phyloP scores from a whole-genome alignment of 2,888 invertebrate genomes.

The Tigriopus californicus region DNA sequence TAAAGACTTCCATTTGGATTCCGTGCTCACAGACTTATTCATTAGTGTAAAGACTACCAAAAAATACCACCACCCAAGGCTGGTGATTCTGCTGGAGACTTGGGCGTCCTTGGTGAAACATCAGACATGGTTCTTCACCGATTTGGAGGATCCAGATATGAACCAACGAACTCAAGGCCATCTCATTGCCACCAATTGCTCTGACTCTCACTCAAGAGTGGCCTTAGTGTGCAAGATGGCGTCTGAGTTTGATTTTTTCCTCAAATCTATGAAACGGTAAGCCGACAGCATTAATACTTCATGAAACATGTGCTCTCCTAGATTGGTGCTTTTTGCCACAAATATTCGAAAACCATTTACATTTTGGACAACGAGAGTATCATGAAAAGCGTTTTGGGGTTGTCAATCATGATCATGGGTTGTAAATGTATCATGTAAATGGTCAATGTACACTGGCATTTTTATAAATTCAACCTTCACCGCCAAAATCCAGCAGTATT shows the following conservation, averaged over 20 bases:
- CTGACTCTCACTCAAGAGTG: not conserved
- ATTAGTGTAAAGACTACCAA: conserved; percentile 88
- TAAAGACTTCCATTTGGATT: not conserved
- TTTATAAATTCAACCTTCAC: too few relatives aligned
- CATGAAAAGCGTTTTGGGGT: too few relatives aligned
- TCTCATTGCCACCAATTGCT: not conserved
- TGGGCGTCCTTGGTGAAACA: conserved; percentile 84
- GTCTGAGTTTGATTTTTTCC: conserved; percentile 10
- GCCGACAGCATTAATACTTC: too few relatives aligned
- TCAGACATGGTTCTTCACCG: conserved; percentile 31
- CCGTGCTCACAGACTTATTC: conserved; percentile 66
- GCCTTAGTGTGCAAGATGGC: conserved; percentile 8
- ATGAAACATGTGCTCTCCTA: too few relatives aligned
- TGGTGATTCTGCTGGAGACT: conserved; percentile 73
- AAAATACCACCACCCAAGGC: conserved; percentile 60
- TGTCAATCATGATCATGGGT: too few relatives aligned
- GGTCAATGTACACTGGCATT: too few relatives aligned
- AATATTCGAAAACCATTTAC: too few relatives aligned
- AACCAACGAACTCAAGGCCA: not conserved
- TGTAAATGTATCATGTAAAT: too few relatives aligned
- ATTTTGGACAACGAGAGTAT: too few relatives aligned
- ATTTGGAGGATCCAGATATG: not conserved
- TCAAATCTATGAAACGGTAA: conserved; percentile 8
- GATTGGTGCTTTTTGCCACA: too few relatives aligned
- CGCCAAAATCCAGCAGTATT: too few relatives aligned